Evolutionary conservation across 2,888 invertebrate species (phyloP).

Genomic region (Diarsia rubi): DNA sequence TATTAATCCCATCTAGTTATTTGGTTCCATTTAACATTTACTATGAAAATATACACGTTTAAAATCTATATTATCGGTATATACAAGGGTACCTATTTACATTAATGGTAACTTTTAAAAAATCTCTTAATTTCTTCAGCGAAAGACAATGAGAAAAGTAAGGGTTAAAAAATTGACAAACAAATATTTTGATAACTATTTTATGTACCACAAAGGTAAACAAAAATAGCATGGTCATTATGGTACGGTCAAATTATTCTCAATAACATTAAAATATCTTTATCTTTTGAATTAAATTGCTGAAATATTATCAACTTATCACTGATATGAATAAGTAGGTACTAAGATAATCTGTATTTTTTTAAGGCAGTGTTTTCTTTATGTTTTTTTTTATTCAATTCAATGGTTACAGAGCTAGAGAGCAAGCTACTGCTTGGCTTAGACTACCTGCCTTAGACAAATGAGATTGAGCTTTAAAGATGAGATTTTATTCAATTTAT

Average conservation of each 20-base stretch:
- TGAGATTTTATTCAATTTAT: constrained; percentile 3
- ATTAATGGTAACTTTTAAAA: constrained; percentile 74
- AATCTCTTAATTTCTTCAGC: constrained; percentile 62
- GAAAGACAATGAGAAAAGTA: constrained; percentile 24
- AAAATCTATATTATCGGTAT: constrained; percentile 81
- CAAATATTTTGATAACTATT: constrained; percentile 3
- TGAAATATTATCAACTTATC: neutral
- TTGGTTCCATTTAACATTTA: constrained; percentile 90
- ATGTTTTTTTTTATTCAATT: constrained; percentile 31
- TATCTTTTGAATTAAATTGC: neutral
- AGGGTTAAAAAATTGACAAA: constrained; percentile 33
- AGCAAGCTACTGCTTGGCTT: constrained; percentile 31
- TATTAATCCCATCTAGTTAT: constrained; percentile 78
- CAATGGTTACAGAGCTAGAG: constrained; percentile 22
- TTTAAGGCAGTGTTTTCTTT: constrained; percentile 73
- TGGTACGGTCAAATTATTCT: constrained; percentile 66
- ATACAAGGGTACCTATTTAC: constrained; percentile 73
- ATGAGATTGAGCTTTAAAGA: constrained; percentile 6
- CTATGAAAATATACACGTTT: constrained; percentile 90
- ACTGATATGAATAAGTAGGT: constrained; percentile 1
- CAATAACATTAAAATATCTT: constrained; percentile 30
- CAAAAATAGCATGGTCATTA: too few relatives aligned
- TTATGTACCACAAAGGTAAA: constrained; percentile 17
- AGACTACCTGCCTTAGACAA: constrained; percentile 28
- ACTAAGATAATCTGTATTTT: constrained; percentile 21